phyloP scores from a whole-genome alignment of 2,113 vertebrate genomes.

The Sorex fumeus region DNA sequence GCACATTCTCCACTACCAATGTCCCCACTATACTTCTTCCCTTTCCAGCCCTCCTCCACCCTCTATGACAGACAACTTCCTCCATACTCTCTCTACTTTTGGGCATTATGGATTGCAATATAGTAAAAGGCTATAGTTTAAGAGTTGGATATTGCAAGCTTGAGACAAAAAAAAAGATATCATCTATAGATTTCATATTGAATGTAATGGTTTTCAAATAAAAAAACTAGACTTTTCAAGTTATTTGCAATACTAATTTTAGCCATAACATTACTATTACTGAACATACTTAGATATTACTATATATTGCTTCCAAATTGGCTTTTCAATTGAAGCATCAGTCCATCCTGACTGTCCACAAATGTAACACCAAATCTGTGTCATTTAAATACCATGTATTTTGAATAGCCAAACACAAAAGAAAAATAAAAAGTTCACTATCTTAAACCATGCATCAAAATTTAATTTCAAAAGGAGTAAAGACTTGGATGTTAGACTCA shows the following conservation, averaged over 20 bases:
- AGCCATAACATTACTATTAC: slow-evolving; percentile 37
- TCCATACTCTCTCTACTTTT: no score
- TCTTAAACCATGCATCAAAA: no score
- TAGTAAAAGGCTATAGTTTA: neutral
- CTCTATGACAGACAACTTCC: no score
- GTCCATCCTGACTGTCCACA: neutral
- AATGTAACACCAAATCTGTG: neutral
- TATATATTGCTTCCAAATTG: neutral
- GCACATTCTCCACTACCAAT: no score
- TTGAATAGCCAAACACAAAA: no score
- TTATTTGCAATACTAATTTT: slow-evolving; percentile 3
- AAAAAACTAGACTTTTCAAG: neutral
- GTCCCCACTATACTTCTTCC: no score
- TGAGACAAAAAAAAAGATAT: neutral
- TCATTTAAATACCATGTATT: slow-evolving; percentile 2
- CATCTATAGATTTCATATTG: neutral
- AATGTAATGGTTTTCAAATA: neutral
- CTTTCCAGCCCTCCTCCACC: no score
- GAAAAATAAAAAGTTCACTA: no score
- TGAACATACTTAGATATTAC: slow-evolving; percentile 8
- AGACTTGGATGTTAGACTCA: no score
- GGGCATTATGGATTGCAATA: no score
- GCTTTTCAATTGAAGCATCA: neutral
- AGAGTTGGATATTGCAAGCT: neutral
- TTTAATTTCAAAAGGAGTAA: no score